Evolutionary conservation across 2,113 vertebrate genomes (phyloP).

Genomic region (Ahaetulla prasina): DNA sequence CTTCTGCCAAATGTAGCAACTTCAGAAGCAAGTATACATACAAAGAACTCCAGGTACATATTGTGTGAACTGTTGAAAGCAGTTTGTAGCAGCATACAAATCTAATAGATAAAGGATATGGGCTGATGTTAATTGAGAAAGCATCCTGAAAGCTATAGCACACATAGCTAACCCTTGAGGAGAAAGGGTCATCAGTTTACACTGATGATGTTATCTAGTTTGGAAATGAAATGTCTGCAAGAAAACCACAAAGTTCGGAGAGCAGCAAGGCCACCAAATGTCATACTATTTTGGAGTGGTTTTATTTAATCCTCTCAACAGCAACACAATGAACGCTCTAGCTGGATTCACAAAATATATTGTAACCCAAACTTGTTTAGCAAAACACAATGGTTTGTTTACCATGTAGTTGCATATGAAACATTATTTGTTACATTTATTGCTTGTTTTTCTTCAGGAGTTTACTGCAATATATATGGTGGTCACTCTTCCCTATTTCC

Average conservation of each 20-base stretch:
- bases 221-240: neutral
- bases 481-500: neutral
- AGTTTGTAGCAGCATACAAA: neutral
- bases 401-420: neutral
- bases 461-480: neutral
- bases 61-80: neutral
- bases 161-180: neutral
- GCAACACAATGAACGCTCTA: neutral
- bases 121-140: neutral
- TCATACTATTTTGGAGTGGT: neutral
- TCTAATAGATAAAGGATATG: neutral
- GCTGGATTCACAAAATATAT: neutral
- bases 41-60: neutral
- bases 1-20: neutral
- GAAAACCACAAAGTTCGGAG: too few species aligned
- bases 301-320: neutral
- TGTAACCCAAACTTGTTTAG: neutral
- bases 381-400: neutral
- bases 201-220: neutral
- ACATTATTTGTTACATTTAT: neutral
- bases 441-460: neutral
- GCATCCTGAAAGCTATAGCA: neutral
- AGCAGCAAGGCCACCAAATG: too few species aligned
- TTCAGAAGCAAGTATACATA: neutral
- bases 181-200: neutral